A percentile compares a stretch with the other conserved stretches of the same genome.
phyloP scores from a whole-genome alignment of 2,888 invertebrate genomes.

The Leptopilina myrica region DNA sequence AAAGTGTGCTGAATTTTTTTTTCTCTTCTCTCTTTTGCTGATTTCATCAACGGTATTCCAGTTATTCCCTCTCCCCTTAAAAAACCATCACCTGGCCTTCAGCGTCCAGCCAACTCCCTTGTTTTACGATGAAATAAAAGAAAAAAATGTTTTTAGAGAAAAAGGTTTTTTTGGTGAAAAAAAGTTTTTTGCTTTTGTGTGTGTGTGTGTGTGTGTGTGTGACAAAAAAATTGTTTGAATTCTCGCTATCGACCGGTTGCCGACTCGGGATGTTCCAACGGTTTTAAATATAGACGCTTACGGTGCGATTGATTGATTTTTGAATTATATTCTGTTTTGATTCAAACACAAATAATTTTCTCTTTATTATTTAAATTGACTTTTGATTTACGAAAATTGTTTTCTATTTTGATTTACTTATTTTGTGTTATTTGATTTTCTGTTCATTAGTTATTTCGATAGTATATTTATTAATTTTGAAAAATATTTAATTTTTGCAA shows the following conservation, averaged over 20 bases:
- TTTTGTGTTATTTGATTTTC: too few species aligned
- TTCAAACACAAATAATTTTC: too few species aligned
- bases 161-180: too few species aligned
- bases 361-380: background rate
- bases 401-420: background rate
- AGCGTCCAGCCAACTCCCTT: background rate
- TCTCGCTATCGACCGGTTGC: conserved; percentile 9
- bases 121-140: too few species aligned
- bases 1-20: background rate
- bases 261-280: conserved; percentile 15
- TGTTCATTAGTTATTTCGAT: background rate
- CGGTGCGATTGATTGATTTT: background rate
- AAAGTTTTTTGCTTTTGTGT: too few species aligned
- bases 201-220: too few species aligned
- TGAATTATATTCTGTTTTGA: conserved; percentile 13
- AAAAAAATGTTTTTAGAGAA: too few species aligned
- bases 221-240: background rate
- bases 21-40: background rate
- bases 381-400: background rate
- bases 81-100: background rate
- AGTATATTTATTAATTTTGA: too few species aligned
- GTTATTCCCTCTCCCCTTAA: background rate
- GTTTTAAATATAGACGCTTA: conserved; percentile 17
- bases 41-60: conserved; percentile 6
- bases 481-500: too few species aligned